phyloP scores from a whole-genome alignment of 2,888 invertebrate species.

The Calliphora vomitoria region DNA sequence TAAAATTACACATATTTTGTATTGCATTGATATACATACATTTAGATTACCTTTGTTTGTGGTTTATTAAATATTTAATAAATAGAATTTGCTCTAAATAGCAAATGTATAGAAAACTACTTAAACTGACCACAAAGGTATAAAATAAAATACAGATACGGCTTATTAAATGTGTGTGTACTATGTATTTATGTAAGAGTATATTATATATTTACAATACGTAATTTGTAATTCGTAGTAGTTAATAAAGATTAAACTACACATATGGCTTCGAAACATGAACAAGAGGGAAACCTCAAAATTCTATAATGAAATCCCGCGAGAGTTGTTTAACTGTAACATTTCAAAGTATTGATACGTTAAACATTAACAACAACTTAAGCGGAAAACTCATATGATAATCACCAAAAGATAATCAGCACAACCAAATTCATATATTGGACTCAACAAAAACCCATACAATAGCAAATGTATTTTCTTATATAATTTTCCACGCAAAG shows the following conservation, averaged over 20 bases:
- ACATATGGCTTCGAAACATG: constrained; percentile 65
- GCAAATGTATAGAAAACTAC: constrained; percentile 19
- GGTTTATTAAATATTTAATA: constrained; percentile 23
- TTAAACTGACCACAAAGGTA: constrained; percentile 47
- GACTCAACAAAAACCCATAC: constrained; percentile 48
- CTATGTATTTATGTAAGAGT: neutral
- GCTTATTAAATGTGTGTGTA: constrained; percentile 16
- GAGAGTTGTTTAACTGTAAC: constrained; percentile 63
- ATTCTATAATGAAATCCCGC: constrained; percentile 68
- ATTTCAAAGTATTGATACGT: constrained; percentile 49
- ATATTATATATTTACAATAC: constrained; percentile 24
- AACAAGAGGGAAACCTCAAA: constrained; percentile 59
- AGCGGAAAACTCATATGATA: constrained; percentile 72
- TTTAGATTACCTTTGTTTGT: neutral
- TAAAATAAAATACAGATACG: constrained; percentile 29
- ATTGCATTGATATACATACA: neutral
- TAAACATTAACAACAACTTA: constrained; percentile 57
- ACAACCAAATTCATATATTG: constrained; percentile 64
- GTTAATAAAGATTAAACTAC: constrained; percentile 68
- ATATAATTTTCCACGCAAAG: constrained; percentile 47
- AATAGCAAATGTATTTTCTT: neutral
- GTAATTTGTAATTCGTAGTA: constrained; percentile 45
- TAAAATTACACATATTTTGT: neutral
- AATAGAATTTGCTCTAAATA: constrained; percentile 14
- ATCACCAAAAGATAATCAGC: constrained; percentile 69